These are phyloP conservation scores for Hippocampus comes DNA, from an alignment of 2,113 vertebrate genomes.

Conservation along the genomic window DNA sequence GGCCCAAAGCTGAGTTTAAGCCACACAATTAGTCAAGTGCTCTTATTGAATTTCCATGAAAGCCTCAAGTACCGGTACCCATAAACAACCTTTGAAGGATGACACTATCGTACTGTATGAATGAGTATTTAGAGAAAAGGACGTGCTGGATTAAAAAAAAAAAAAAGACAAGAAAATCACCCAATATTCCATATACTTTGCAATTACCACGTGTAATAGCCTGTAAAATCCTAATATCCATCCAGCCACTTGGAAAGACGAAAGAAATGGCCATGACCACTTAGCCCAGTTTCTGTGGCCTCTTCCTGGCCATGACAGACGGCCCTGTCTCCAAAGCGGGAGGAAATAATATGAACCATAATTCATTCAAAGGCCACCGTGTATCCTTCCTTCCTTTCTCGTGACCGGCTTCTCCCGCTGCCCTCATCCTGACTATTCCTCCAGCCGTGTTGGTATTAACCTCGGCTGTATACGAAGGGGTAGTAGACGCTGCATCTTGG, in stretches of 20 bases:
- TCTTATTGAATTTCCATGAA: conserved; percentile 65
- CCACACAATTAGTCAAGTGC: conserved; percentile 50
- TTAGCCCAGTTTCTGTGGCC: conserved; percentile 72
- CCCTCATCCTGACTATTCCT: conserved; percentile 44
- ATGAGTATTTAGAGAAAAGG: conserved; percentile 61
- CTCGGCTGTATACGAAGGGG: conserved; percentile 47
- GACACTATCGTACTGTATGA: conserved; percentile 46
- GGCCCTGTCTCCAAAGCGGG: conserved; percentile 68
- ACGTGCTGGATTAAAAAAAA: background rate
- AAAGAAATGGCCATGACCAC: conserved; percentile 69
- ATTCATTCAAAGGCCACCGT: conserved; percentile 69
- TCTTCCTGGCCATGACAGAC: conserved; percentile 68
- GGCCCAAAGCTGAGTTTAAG: conserved; percentile 58
- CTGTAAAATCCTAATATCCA: conserved; percentile 80
- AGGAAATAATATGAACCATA: conserved; percentile 72
- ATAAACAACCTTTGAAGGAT: conserved; percentile 59
- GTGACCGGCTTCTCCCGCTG: conserved; percentile 44
- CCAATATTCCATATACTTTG: conserved; percentile 71
- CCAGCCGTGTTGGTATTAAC: conserved; percentile 49
- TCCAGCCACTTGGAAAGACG: conserved; percentile 71
- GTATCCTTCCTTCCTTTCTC: conserved; percentile 63
- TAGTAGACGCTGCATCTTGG: conserved; percentile 33
- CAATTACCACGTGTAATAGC: conserved; percentile 79
- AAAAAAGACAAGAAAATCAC: conserved; percentile 58
- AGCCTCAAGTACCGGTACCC: conserved; percentile 29